Conservation (phyloP, 2,113 vertebrate genomes). For the Zosterops pallidus region DNA sequence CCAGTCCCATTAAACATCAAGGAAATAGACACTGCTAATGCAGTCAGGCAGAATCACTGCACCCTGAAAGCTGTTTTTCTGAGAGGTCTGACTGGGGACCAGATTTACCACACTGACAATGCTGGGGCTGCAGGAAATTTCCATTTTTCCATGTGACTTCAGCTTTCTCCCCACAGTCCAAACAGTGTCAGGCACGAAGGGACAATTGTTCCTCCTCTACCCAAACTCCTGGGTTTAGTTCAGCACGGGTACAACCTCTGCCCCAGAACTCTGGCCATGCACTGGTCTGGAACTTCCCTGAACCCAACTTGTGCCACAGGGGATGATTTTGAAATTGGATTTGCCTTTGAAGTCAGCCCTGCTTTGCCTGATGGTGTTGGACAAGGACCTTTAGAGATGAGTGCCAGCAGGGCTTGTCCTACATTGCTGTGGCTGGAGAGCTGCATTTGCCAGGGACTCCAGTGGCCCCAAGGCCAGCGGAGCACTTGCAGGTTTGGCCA, state of each 20-base stretch:
- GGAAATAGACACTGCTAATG: too few relatives aligned
- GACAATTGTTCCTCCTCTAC: neutral
- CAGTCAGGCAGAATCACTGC: too few relatives aligned
- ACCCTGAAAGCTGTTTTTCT: too few relatives aligned
- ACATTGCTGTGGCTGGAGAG: neutral
- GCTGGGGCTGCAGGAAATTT: neutral
- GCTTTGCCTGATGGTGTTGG: neutral
- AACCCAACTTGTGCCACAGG: too few relatives aligned
- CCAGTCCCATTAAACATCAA: too few relatives aligned
- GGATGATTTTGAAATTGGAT: neutral
- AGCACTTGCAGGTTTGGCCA: neutral
- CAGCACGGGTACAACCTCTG: neutral
- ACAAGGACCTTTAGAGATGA: neutral
- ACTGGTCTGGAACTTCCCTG: too few relatives aligned
- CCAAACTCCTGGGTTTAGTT: neutral
- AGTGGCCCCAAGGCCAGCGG: neutral
- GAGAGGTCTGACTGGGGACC: too few relatives aligned
- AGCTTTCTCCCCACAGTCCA: neutral
- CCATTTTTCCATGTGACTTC: neutral
- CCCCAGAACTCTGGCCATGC: too few relatives aligned
- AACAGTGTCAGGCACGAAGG: too few relatives aligned
- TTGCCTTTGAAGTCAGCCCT: neutral
- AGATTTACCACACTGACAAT: too few relatives aligned
- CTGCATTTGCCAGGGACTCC: neutral
- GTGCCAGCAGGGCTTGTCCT: neutral